Base-by-base conservation (phyloP, 1,140 invertebrate species). In the Zaprionus nigranus region DNA sequence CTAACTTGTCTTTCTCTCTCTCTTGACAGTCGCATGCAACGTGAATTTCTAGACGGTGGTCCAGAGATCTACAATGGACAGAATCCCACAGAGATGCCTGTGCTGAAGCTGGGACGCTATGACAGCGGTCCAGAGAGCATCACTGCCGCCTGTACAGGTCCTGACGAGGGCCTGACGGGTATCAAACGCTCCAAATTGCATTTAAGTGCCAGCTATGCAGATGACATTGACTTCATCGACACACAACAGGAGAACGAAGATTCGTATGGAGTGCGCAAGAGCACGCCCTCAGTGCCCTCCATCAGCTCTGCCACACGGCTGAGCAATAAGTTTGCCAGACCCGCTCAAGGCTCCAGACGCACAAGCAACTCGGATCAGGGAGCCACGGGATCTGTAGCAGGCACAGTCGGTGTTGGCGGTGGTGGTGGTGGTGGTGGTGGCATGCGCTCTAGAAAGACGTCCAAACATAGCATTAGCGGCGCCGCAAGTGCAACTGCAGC, bases 151-250 rank as follows among this genome's bases (percentile, higher is more conserved):
- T 95, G 94, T 78, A 97, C 96, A 6, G 97, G 97, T 3, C 97
- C 97, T 2, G 95, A 96, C 72, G 96, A 96, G 59, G 97, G 96
- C 6, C 94, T 97, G 12, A 96, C 96, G 1, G 95, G 95, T 15
- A 96, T 97, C 6, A 96, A 95, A 92, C 91, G 95, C 28, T 94
- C 94, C 70, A 94, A 96, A 81, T 94, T 94, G 66, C 95, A 96
- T 92, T 93, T 96, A 56, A 95, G 95, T 73, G 94, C 94, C 61
- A 92, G 91, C 63, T 92, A 91, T 73, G 96, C 96, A 66, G 94
- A 95, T 38, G 96, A 96, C 85, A 95, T 97, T 24, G 96, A 96
- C 91, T 97, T 96, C 77, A 96, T 97, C 78, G 96, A 97, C 82
- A 95, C 94, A 56, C 93, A 94, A 73, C 95, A 95, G 75, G 95